Base-by-base conservation (phyloP, 2,113 vertebrate species). In the Naja naja region DNA sequence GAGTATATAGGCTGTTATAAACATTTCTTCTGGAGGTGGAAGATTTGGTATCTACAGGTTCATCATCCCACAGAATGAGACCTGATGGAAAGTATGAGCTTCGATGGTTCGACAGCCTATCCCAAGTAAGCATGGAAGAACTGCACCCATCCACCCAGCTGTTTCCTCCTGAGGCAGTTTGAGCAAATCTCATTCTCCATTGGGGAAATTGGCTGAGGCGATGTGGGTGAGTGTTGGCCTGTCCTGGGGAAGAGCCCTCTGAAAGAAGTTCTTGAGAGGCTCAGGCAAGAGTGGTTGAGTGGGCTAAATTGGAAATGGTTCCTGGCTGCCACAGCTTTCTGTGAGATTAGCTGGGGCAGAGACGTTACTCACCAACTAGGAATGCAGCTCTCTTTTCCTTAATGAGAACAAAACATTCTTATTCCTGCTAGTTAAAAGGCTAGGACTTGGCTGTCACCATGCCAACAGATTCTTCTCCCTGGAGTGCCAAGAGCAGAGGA, bases 381-480 rank as follows among this genome's bases (percentile, higher is more conserved):
- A 97, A 97, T 97, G 97, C 96, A 95, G 96, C 95, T 96, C 96
- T 96, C 96, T 97, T 97, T 97, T 96, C 95, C 96, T 93, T 97
- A 97, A 97, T 97, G 97, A 97, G 96, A 97, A 96, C 96, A 97
- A 97, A 97, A 97, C 96, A 93, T 97, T 96, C 96, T 97, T 97
- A 96, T 97, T 95, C 96, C 93, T 94, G 96, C 96, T 97, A 94
- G 96, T 97, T 97, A 97, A 95, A 95, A 90, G 95, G 34, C 69
- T 39, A 34, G 96, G 95, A 92, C 95, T 12, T 12, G 93, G 94
- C 94, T 94, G 97, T 97, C 97, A 96, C 95, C 93, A 96, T 97
- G 96, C 95, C 96, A 96, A 96, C 96, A 94, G 96, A 96, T 96
- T 96, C 96, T 93, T 96, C 96, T 96, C 94, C 54, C 94, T 93